Evolutionary conservation across 2,888 invertebrate genomes (phyloP).

Genomic region (Drosophila lacicola): DNA sequence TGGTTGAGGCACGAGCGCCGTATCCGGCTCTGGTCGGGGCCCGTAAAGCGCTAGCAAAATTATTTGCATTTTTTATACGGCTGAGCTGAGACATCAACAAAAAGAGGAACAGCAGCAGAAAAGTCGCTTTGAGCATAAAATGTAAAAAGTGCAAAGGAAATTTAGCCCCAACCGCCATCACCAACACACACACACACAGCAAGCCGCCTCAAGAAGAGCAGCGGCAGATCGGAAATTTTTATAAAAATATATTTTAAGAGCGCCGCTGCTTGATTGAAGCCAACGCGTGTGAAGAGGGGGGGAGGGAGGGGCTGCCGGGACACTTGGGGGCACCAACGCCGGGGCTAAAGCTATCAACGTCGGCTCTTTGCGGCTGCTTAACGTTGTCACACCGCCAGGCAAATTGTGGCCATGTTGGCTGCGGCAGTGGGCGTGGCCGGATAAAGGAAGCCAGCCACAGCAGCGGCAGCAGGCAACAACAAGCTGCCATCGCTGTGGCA

Average conservation of each 20-base stretch:
- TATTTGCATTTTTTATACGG: constrained; percentile 77
- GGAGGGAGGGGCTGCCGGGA: not conserved
- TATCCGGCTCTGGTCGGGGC: constrained; percentile 13
- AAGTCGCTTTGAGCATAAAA: constrained; percentile 72
- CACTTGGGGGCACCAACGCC: not conserved
- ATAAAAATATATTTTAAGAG: constrained; percentile 55
- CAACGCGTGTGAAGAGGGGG: not conserved
- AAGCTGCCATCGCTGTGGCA: constrained; percentile 4
- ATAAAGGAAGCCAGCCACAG: constrained; percentile 31
- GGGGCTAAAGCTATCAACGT: constrained; percentile 62
- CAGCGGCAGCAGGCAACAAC: constrained; percentile 15
- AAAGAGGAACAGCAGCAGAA: constrained; percentile 31
- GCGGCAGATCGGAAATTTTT: constrained; percentile 65
- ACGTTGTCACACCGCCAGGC: constrained; percentile 72
- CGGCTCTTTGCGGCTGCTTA: constrained; percentile 67
- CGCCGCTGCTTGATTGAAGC: constrained; percentile 41
- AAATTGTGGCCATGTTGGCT: constrained; percentile 57
- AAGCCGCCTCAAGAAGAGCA: constrained; percentile 19
- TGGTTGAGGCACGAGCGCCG: constrained; percentile 37
- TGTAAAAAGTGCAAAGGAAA: constrained; percentile 76
- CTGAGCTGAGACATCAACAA: constrained; percentile 67
- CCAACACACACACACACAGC: constrained; percentile 7
- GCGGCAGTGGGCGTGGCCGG: constrained; percentile 13
- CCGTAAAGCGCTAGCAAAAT: constrained; percentile 73
- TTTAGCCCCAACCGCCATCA: constrained; percentile 30